Conservation (phyloP, 2,113 vertebrate genomes). For the Rhegmatorhina hoffmannsi region DNA sequence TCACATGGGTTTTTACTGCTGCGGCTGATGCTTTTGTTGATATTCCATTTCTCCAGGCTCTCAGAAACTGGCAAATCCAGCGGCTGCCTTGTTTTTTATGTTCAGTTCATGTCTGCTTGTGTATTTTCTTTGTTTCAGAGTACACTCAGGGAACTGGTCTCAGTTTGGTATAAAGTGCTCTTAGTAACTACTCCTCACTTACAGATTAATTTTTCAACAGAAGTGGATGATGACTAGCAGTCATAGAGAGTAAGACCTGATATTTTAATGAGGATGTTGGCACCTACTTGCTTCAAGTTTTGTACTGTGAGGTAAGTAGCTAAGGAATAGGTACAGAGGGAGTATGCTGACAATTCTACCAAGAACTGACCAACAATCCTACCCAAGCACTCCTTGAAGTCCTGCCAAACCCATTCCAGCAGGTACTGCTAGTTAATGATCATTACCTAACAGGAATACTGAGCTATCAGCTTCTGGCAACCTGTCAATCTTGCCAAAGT, state of each 20-base stretch:
- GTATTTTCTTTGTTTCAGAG: background rate
- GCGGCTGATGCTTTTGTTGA: background rate
- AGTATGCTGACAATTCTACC: background rate
- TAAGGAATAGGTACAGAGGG: background rate
- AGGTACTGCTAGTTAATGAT: background rate
- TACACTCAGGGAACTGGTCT: background rate
- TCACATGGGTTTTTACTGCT: background rate
- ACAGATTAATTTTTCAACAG: background rate
- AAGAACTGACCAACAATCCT: background rate
- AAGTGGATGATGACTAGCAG: background rate
- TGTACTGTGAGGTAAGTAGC: background rate
- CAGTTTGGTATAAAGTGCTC: background rate
- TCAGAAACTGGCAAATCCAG: background rate
- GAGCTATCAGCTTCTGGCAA: background rate
- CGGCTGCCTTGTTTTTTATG: background rate
- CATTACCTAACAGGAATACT: background rate
- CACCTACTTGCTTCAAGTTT: background rate
- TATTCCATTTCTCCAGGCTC: background rate
- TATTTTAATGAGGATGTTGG: background rate
- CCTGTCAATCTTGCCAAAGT: background rate
- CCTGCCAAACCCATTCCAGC: background rate
- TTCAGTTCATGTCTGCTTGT: background rate
- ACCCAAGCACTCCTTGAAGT: background rate
- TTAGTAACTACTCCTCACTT: background rate
- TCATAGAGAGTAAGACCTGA: background rate